Percentiles rank a stretch among this genome's conserved stretches.
phyloP scores from a whole-genome alignment of 2,113 vertebrate species.

The Cephalopholis sonnerati region DNA sequence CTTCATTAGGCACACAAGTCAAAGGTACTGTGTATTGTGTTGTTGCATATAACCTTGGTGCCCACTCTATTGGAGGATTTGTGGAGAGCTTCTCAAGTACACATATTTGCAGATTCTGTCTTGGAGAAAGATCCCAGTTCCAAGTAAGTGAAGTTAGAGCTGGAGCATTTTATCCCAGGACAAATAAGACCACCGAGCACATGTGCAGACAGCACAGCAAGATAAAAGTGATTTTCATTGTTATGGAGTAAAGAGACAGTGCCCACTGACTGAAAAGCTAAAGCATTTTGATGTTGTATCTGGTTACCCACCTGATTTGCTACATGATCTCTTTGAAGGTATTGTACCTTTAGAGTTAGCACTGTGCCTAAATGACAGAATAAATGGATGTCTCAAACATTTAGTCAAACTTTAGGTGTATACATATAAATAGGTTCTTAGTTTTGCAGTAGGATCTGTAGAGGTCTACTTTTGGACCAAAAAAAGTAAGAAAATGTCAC shows the following conservation, averaged over 20 bases:
- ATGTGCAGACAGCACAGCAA: neutral
- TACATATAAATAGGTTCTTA: no score
- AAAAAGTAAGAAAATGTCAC: neutral
- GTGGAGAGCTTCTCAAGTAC: slow-evolving; percentile 13
- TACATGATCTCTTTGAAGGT: slow-evolving; percentile 2
- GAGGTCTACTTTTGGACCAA: no score
- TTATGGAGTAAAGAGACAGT: slow-evolving; percentile 10
- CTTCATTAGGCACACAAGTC: neutral
- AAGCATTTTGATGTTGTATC: slow-evolving; percentile 21
- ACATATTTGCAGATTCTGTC: slow-evolving; percentile 17
- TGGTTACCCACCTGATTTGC: neutral
- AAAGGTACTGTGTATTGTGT: slow-evolving; percentile 22
- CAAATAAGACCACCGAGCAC: neutral
- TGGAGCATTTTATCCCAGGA: neutral
- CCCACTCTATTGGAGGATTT: slow-evolving; percentile 10
- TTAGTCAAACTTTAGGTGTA: no score
- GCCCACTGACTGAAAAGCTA: neutral
- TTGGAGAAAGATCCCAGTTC: slow-evolving; percentile 9
- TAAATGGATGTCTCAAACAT: no score
- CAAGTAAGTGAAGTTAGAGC: neutral
- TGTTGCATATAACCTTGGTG: slow-evolving; percentile 22
- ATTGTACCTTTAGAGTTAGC: slow-evolving; percentile 6
- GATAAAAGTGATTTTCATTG: neutral
- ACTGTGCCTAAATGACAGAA: slow-evolving; percentile 1
- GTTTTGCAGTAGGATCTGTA: neutral